Percentiles rank a stretch among this genome's conserved stretches.
Evolutionary conservation across 2,797 vertebrate species (phyloP).

Genomic region (Hoplostethus atlanticus): DNA sequence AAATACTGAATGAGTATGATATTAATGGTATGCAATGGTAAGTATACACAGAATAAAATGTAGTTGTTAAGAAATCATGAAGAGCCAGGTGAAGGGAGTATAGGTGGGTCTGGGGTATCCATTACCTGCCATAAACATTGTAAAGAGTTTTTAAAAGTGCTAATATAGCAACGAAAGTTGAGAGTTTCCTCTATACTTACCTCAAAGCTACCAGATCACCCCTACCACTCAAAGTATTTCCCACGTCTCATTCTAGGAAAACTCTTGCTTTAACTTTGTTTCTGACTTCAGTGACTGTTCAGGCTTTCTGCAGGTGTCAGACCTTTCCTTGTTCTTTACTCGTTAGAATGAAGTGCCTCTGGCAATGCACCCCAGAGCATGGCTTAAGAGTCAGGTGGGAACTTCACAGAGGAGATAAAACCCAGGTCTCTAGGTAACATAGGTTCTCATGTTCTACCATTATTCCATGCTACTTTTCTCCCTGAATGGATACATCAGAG

Average conservation of each 20-base stretch:
- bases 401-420: conserved; percentile 49
- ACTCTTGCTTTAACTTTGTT: not conserved
- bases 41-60: no score
- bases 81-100: no score
- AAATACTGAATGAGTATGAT: no score
- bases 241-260: not conserved
- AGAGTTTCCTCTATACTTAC: conserved; percentile 36
- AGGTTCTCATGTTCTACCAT: conserved; percentile 42
- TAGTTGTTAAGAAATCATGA: no score
- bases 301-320: conserved; percentile 1
- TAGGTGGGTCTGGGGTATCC: no score
- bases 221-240: not conserved
- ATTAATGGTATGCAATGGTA: no score
- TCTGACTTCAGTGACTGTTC: conserved; percentile 14
- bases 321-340: conserved; percentile 34
- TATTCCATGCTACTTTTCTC: conserved; percentile 31
- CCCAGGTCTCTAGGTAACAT: conserved; percentile 52
- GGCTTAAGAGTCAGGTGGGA: conserved; percentile 43
- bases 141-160: no score
- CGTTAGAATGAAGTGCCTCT: conserved; percentile 29
- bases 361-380: conserved; percentile 41
- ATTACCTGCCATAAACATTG: no score
- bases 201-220: not conserved
- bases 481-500: conserved; percentile 1
- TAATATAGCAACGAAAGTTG: no score